Percentiles rank a stretch among this genome's conserved stretches.
phyloP scores from a whole-genome alignment of 2,888 invertebrate species.

The Scrobipalpa atriplicella region DNA sequence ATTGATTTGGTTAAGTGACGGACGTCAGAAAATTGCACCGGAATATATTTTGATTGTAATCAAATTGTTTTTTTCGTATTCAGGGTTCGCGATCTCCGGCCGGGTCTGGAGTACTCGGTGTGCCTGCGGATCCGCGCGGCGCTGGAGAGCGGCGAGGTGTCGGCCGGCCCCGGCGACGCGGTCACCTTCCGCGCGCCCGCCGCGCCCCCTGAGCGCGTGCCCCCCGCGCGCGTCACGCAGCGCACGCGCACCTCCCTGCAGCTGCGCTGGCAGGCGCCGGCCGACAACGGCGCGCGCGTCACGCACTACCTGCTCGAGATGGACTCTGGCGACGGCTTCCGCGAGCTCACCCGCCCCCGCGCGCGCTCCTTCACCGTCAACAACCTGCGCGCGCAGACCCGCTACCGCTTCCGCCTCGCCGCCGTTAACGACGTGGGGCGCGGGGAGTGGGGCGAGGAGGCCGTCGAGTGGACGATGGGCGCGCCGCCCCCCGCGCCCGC shows the following conservation, averaged over 20 bases:
- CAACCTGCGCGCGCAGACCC: conserved; percentile 90
- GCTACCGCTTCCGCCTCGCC: conserved; percentile 91
- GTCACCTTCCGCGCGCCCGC: conserved; percentile 91
- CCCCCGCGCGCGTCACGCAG: conserved; percentile 88
- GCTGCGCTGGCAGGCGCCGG: conserved; percentile 87
- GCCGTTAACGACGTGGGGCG: conserved; percentile 92
- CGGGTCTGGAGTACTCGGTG: conserved; percentile 94
- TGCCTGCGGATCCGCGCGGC: conserved; percentile 89
- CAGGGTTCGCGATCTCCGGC: conserved; percentile 91
- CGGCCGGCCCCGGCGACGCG: conserved; percentile 89
- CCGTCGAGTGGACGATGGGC: conserved; percentile 87
- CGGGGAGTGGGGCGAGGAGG: conserved; percentile 87
- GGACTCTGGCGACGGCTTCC: conserved; percentile 88
- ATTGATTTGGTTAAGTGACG: no score
- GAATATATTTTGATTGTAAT: neutral
- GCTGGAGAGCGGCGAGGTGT: conserved; percentile 82
- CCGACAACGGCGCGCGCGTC: conserved; percentile 91
- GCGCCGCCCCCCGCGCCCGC: conserved; percentile 90
- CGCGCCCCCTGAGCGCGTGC: conserved; percentile 89
- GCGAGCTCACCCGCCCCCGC: conserved; percentile 88
- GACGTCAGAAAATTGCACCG: neutral
- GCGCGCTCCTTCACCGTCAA: conserved; percentile 89
- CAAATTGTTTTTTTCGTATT: conserved; percentile 74
- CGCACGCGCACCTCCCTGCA: conserved; percentile 88
- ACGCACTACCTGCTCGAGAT: conserved; percentile 90